Conservation (phyloP, 1,140 invertebrate genomes). For the Vanessa tameamea region DNA sequence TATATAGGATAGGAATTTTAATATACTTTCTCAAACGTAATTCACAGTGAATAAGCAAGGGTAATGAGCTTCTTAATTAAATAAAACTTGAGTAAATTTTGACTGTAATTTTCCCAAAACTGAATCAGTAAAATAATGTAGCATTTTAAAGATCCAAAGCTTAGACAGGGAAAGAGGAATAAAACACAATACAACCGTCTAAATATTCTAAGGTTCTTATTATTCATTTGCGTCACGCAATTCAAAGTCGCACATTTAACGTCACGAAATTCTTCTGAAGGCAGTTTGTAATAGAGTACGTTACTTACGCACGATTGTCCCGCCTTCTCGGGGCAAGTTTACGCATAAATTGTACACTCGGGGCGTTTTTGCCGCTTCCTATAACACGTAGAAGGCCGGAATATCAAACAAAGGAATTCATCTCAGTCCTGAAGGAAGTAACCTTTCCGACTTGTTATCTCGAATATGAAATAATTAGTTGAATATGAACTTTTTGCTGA, state of each 20-base stretch:
- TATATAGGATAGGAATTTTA: no score
- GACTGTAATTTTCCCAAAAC: no score
- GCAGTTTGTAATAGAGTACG: constrained; percentile 1
- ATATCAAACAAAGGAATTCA: background rate
- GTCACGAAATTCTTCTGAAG: constrained; percentile 3
- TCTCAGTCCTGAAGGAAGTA: background rate
- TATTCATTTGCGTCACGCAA: constrained; percentile 18
- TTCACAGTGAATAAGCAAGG: no score
- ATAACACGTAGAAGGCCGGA: background rate
- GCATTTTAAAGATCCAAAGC: no score
- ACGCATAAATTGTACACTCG: constrained; percentile 18
- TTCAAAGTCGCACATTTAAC: constrained; percentile 2
- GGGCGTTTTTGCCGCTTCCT: constrained; percentile 4
- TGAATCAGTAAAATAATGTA: no score
- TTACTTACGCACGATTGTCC: constrained; percentile 15
- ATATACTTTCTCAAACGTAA: no score
- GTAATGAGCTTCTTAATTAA: no score
- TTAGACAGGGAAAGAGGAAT: background rate
- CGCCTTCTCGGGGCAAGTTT: constrained; percentile 3
- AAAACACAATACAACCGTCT: background rate
- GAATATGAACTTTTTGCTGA: no score
- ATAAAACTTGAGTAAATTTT: no score
- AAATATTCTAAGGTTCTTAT: background rate
- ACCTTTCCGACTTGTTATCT: no score
- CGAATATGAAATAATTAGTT: no score